Evolutionary conservation across 2,797 vertebrate species (phyloP).

Genomic region (Acanthurus lineatus): DNA sequence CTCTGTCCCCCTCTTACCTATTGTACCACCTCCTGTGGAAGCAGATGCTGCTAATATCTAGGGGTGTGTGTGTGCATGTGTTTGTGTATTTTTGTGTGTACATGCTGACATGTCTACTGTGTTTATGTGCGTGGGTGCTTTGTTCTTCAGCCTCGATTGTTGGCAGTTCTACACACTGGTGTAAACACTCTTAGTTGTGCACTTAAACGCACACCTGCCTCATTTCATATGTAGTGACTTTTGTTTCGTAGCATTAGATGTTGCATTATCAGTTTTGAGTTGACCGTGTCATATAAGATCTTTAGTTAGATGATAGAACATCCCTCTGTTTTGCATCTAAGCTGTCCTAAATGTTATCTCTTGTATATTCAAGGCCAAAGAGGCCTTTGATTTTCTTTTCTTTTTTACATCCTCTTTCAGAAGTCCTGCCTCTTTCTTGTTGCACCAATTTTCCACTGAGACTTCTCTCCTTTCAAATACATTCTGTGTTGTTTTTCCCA

Average conservation of each 20-base stretch:
- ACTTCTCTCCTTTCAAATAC: not conserved
- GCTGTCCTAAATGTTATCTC: not conserved
- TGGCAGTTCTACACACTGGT: not conserved
- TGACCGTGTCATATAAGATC: not conserved
- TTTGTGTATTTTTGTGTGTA: conserved; percentile 31
- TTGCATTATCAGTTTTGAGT: conserved; percentile 4
- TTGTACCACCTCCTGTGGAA: conserved; percentile 77
- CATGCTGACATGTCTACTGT: conserved; percentile 21
- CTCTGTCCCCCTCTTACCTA: conserved; percentile 60
- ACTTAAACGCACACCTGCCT: conserved; percentile 10
- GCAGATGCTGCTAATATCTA: conserved; percentile 74
- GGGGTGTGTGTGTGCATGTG: conserved; percentile 63
- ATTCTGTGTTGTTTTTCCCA: not conserved
- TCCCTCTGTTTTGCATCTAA: conserved; percentile 2
- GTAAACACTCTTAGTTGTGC: not conserved
- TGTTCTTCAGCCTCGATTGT: conserved; percentile 38
- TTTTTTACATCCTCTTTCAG: not conserved
- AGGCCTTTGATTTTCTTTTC: not conserved
- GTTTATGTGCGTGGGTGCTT: conserved; percentile 34
- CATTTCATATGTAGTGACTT: conserved; percentile 1
- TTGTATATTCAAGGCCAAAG: not conserved
- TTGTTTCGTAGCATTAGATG: not conserved
- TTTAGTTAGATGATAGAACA: not conserved
- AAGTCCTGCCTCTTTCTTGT: conserved; percentile 1
- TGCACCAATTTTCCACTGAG: not conserved